Conservation (phyloP, 2,888 invertebrate genomes). For the Caenorhabditis sinica region DNA sequence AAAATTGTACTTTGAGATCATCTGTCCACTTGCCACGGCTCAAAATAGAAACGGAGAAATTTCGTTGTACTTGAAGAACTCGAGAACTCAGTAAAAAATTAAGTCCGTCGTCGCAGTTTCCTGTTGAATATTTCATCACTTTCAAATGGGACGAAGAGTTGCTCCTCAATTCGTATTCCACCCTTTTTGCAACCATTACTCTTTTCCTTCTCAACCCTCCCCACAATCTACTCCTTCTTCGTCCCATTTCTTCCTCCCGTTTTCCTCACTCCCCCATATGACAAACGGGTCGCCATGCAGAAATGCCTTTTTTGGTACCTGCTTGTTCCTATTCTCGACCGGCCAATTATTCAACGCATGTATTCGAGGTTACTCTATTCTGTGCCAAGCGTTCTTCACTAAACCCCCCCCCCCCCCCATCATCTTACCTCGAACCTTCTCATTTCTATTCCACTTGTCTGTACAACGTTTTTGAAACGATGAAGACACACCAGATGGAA, state of each 20-base stretch:
- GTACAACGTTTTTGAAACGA: slow-evolving; percentile 23
- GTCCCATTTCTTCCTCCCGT: slow-evolving; percentile 5
- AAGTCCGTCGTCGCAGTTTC: slow-evolving; percentile 20
- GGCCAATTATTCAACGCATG: slow-evolving; percentile 65
- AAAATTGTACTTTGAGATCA: no score
- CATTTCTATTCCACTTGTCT: slow-evolving; percentile 18
- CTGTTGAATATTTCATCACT: slow-evolving; percentile 55
- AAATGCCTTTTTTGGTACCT: slow-evolving; percentile 66
- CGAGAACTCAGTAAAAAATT: slow-evolving; percentile 18
- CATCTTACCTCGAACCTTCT: no score
- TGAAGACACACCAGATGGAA: slow-evolving; percentile 6
- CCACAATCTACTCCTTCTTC: neutral
- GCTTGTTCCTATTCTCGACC: slow-evolving; percentile 66
- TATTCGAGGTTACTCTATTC: slow-evolving; percentile 59
- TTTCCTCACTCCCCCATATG: slow-evolving; percentile 40
- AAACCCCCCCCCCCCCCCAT: no score
- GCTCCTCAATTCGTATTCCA: slow-evolving; percentile 43
- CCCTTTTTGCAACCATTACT: slow-evolving; percentile 40
- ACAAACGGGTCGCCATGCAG: slow-evolving; percentile 61
- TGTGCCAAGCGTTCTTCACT: slow-evolving; percentile 53
- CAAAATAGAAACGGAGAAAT: neutral
- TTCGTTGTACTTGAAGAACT: neutral
- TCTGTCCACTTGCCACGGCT: neutral
- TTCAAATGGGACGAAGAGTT: slow-evolving; percentile 24
- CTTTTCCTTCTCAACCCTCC: neutral